Base-by-base conservation (phyloP, 1,140 invertebrate genomes). In the Danaus plexippus region DNA sequence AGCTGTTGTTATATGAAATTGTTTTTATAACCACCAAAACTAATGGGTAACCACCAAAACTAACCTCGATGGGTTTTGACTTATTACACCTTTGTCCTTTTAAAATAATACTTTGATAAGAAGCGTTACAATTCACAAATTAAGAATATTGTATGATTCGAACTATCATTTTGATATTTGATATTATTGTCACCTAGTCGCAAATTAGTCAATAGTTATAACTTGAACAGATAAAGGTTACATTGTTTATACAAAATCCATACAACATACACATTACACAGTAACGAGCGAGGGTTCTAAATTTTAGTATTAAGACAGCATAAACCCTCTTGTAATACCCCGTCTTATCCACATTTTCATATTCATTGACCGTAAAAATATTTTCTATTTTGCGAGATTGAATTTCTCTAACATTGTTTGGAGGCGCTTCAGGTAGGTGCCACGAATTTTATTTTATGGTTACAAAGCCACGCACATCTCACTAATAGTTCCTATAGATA, bases 361-460 rank as follows among this genome's bases (percentile, higher is more conserved):
- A 85, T 85, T 81, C 79, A 85, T 82, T 81, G 81, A 80, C 81
- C 79, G 79, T 85, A 85, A 82, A 84, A 82, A 81, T 80, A 81
- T 85, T 85, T 85, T 80, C 81, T 85, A 80, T 85, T 85, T 80
- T 82, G 79, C 64, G 75, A 85, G 79, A 85, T 85, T 85, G 79
- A 85, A 85, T 85, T 82, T 80, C 69, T 59, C 72, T 80, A 82
- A 82, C 81, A 77, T 80, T 85, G 81, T 82, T 82, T 81, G 76
- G 77, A 77, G 76, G 75, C 73, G 72, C 67, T 60, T 66, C 69
- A 80, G 80, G 79, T 79, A 71, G 52, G 71, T 64, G 55, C 66
- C 65, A 63, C 72, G 64, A 67, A 70, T 73, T 80, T 80, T 79
- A 75, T 78, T 80, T 79, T 75, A 69, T 63, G 61, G 53, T 57